A percentile compares a stretch with the other conserved stretches of the same genome.
phyloP scores from a whole-genome alignment of 2,113 vertebrate genomes.

The Thunnus maccoyii region DNA sequence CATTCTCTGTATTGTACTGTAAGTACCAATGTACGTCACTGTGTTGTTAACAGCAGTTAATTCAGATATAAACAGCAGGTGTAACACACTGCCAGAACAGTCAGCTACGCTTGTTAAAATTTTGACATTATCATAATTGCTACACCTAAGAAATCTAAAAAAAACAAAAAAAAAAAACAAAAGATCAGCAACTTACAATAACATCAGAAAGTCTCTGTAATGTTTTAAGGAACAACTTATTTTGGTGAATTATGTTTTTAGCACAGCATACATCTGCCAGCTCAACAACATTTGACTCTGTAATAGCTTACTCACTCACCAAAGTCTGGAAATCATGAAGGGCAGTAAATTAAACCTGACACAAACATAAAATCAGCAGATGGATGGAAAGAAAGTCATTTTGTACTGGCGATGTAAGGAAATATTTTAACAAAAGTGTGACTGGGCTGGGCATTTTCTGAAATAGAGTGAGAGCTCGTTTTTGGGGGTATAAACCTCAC shows the following conservation, averaged over 20 bases:
- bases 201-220: neutral
- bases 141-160: neutral
- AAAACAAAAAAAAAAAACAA: neutral
- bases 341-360: constrained; percentile 7
- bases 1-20: neutral
- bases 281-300: constrained; percentile 14
- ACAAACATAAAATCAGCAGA: constrained; percentile 18
- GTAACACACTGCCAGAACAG: neutral
- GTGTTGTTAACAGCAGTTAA: neutral
- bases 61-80: neutral
- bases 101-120: neutral
- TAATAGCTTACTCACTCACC: constrained; percentile 13
- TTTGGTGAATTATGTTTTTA: constrained; percentile 7
- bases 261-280: constrained; percentile 20
- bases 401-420: neutral
- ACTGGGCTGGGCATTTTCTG: neutral
- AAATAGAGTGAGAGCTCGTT: neutral
- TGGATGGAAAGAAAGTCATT: constrained; percentile 3
- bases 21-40: neutral
- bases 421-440: neutral
- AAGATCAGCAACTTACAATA: neutral
- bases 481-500: neutral
- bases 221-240: neutral
- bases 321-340: neutral
- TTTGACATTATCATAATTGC: neutral